Base-by-base conservation (phyloP, 2,113 vertebrate genomes). In the Xenopus borealis region DNA sequence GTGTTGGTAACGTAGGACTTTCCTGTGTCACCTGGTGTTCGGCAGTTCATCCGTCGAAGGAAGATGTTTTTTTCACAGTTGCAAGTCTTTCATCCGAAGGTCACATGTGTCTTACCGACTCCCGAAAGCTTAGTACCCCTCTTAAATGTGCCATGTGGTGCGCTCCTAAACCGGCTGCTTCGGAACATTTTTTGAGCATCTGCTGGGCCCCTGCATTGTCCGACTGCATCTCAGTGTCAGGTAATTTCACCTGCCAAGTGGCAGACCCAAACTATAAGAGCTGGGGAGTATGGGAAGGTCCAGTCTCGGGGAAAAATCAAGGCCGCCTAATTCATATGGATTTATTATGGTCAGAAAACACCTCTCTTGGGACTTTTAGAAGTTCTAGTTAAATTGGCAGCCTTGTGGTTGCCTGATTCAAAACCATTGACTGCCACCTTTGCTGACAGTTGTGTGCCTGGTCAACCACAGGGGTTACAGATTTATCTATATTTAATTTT, bases 151-250 rank as follows among this genome's bases (percentile, higher is more conserved):
- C 80, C 3, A 91, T 52, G 81, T 89, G 92, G 72, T 11, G 81
- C 78, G 7, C 86, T 80, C 62, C 72, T 44, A 45, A 23, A 0
- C 73, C 66, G 0, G n/a, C 46, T 20, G 44, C 82, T 0, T 11
- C n/a, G 2, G 70, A 46, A 0, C 84, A 90, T 1, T 83, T 91
- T 62, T 82, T 95, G 76, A 82, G 18, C 0, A 72, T 94, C 80
- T 91, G 86, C 0, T 97, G 94, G 94, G 93, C 96, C 45, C 94
- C 96, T 0, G 78, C 75, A 63, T 83, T 96, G 69, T 79, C 85
- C 12, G 79, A 80, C 57, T 91, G 82, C 69, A 44, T 98, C 10
- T 88, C 93, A 0, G 44, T 95, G 44, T 97, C 96, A 84, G 95
- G 95, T 98, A 72, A 8, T 40, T 6, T 6, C 33, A 7, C 8